A percentile compares a stretch with the other conserved stretches of the same genome.
Evolutionary conservation across 2,888 invertebrate species (phyloP).

Genomic region (Xylocampa areola): DNA sequence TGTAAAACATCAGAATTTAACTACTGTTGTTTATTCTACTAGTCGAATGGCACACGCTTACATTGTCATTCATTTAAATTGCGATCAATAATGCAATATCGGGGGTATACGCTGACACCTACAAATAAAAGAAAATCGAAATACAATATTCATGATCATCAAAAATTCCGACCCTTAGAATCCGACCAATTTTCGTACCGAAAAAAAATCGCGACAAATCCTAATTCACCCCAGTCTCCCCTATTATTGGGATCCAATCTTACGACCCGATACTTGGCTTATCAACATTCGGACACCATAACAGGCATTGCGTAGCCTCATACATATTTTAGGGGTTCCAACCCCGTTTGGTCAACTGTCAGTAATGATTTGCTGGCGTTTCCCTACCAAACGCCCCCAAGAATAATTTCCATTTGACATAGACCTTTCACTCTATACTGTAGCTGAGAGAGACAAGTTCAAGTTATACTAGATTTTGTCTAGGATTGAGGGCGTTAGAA

Average conservation of each 20-base stretch:
- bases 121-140: slow-evolving; percentile 59
- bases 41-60: not conserved
- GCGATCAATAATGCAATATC: slow-evolving; percentile 44
- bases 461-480: slow-evolving; percentile 60
- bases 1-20: too few relatives aligned
- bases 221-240: slow-evolving; percentile 77
- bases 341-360: slow-evolving; percentile 90
- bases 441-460: slow-evolving; percentile 27
- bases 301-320: slow-evolving; percentile 87
- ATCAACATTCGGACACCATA: slow-evolving; percentile 90
- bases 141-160: slow-evolving; percentile 64
- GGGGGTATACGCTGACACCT: slow-evolving; percentile 39
- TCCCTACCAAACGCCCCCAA: slow-evolving; percentile 83
- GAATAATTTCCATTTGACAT: slow-evolving; percentile 60
- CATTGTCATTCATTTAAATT: slow-evolving; percentile 21
- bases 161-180: slow-evolving; percentile 66
- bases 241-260: slow-evolving; percentile 81
- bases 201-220: slow-evolving; percentile 79
- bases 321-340: slow-evolving; percentile 88
- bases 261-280: slow-evolving; percentile 86
- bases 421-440: slow-evolving; percentile 50
- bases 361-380: slow-evolving; percentile 89
- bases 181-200: slow-evolving; percentile 62
- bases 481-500: slow-evolving; percentile 83
- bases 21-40: too few relatives aligned